Conservation (phyloP, 2,888 invertebrate species). For the Synergus gifuensis region DNA sequence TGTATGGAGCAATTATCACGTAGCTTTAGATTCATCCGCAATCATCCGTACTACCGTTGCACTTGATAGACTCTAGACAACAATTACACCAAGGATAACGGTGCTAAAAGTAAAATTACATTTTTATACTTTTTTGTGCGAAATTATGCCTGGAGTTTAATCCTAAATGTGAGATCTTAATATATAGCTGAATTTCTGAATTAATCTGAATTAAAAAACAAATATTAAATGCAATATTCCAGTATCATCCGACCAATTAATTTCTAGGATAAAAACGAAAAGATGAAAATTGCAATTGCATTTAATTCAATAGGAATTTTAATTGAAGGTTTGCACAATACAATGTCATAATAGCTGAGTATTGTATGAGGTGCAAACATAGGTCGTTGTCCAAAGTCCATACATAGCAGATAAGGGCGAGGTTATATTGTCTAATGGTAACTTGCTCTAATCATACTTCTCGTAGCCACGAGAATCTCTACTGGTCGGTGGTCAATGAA, state of each 20-base stretch:
- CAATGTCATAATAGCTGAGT: conserved; percentile 7
- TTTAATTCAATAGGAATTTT: neutral
- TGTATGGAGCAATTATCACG: conserved; percentile 38
- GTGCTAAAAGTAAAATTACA: neutral
- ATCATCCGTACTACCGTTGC: conserved; percentile 33
- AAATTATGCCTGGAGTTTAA: neutral
- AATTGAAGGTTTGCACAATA: neutral
- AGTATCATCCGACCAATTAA: neutral
- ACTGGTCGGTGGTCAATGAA: conserved; percentile 33
- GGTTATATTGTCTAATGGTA: conserved; percentile 15
- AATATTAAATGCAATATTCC: neutral
- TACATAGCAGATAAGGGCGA: conserved; percentile 15
- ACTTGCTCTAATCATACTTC: conserved; percentile 29
- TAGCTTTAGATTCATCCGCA: conserved; percentile 25
- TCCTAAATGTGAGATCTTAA: neutral
- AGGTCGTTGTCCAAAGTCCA: conserved; percentile 1
- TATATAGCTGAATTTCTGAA: too few relatives aligned
- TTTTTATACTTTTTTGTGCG: neutral
- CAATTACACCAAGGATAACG: neutral
- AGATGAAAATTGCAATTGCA: neutral
- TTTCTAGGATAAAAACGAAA: neutral
- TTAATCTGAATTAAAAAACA: too few relatives aligned
- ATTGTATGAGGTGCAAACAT: conserved; percentile 3
- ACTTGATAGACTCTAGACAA: conserved; percentile 10
- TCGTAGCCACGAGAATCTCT: conserved; percentile 12